Evolutionary conservation across 2,888 invertebrate species (phyloP), one percentile per base, ranked within the genome.

Genomic region (Notodromas monacha): DNA sequence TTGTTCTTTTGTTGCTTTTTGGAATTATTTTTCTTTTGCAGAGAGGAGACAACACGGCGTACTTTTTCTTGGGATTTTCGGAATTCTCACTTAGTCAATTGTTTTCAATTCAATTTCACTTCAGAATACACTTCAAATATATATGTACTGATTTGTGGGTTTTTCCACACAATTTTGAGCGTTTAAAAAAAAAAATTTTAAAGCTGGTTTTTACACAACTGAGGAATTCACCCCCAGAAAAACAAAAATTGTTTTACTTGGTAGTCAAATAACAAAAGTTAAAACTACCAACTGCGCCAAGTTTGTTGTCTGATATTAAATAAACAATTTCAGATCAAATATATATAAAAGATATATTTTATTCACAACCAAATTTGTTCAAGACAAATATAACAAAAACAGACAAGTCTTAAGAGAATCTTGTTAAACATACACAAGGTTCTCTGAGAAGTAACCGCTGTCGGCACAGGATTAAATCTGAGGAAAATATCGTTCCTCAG

Each of bases 1-100:
- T 21, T 21, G 21, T n/a, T 21, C 21, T 21, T 21, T 21, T n/a
- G 21, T 21, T 21, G 21, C 21, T 21, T 21, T 21, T 21, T 21
- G 21, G 21, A 21, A 21, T 21, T 21, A 21, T 6, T 21, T 21
- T 21, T 21, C 21, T 21, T 21, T 21, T n/a, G 21, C 21, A n/a
- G 21, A 21, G 21, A 21, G 21, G 21, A 21, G 21, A 21, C 21
- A n/a, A 21, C 21, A 21, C 21, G 21, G 21, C 21, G 21, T 21
- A 21, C 21, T 21, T 21, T 6, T n/a, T 21, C 21, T 21, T n/a
- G 21, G 21, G 21, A 21, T 21, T 21, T 21, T 21, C 21, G 21
- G 21, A 21, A 21, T 21, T 21, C 21, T 21, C 21, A 21, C 21
- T 21, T 8, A 21, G 21, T 21, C 21, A 21, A 21, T 21, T 21